phyloP scores from a whole-genome alignment of 2,888 invertebrate genomes.

The Salticus scenicus region DNA sequence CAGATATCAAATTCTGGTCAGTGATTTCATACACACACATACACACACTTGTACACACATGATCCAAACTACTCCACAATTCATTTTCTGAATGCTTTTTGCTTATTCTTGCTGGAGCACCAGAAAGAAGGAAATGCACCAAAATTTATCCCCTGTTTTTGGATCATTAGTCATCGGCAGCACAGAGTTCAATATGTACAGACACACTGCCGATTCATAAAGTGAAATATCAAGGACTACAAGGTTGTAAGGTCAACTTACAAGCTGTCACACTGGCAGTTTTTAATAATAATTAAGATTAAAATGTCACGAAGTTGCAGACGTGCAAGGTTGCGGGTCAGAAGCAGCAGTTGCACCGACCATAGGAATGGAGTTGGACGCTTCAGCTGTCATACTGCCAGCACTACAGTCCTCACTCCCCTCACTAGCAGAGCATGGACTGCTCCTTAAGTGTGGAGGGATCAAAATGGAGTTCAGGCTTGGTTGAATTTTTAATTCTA shows the following conservation, averaged over 20 bases:
- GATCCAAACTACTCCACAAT: slow-evolving; percentile 5
- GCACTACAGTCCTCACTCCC: slow-evolving; percentile 29
- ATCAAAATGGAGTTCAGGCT: slow-evolving; percentile 90
- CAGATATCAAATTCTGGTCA: slow-evolving; percentile 16
- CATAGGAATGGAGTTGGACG: slow-evolving; percentile 32
- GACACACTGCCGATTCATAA: slow-evolving; percentile 18
- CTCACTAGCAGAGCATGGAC: slow-evolving; percentile 11
- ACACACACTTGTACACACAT: slow-evolving; percentile 6
- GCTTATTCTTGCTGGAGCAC: slow-evolving; percentile 8
- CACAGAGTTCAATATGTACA: slow-evolving; percentile 29
- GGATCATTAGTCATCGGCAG: slow-evolving; percentile 28
- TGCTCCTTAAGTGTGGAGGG: slow-evolving; percentile 81
- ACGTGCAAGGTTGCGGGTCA: slow-evolving; percentile 29
- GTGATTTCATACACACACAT: slow-evolving; percentile 23
- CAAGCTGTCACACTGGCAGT: slow-evolving; percentile 3
- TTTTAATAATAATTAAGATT: not conserved
- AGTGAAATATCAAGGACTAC: slow-evolving; percentile 1
- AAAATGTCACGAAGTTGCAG: slow-evolving; percentile 47
- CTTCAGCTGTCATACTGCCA: slow-evolving; percentile 25
- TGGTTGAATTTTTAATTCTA: slow-evolving; percentile 94
- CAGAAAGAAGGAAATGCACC: slow-evolving; percentile 26
- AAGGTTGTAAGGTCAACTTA: slow-evolving; percentile 19
- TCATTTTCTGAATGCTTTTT: not conserved
- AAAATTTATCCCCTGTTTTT: slow-evolving; percentile 1
- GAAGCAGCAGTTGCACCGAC: slow-evolving; percentile 38